These are phyloP conservation scores for Ciconia stormi DNA, from an alignment of 2,113 vertebrate genomes.

Conservation along the genomic window DNA sequence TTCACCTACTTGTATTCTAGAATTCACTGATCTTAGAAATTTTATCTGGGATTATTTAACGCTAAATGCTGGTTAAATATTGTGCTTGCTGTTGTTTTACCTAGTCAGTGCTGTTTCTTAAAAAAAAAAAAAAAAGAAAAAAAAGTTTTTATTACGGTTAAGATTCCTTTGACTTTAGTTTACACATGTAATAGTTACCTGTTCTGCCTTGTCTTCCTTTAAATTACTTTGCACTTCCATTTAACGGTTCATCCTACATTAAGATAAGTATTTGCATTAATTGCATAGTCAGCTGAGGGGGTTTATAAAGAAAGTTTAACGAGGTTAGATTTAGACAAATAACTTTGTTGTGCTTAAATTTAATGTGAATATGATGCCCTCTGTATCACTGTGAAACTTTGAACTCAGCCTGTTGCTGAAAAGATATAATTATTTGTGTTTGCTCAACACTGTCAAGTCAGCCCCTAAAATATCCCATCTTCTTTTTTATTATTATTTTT, in stretches of 20 bases:
- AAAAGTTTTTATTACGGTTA: background rate
- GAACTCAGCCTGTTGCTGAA: background rate
- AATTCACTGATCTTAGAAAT: background rate
- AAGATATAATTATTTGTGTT: background rate
- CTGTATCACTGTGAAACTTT: background rate
- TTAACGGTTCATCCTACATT: background rate
- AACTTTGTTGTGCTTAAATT: background rate
- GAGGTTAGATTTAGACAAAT: background rate
- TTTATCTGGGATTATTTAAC: background rate
- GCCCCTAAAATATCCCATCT: background rate
- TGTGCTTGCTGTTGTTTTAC: background rate
- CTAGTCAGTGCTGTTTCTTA: background rate
- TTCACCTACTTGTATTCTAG: background rate
- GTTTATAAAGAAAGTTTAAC: background rate
- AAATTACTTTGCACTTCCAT: background rate
- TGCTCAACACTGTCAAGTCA: background rate
- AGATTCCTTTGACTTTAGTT: background rate
- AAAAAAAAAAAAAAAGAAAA: background rate
- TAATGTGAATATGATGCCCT: background rate
- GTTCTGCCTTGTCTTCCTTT: background rate
- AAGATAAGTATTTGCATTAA: background rate
- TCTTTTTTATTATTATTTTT: background rate
- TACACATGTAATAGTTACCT: background rate
- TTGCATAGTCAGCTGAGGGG: background rate
- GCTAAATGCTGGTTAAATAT: background rate